Conservation (phyloP, 2,797 vertebrate genomes). For the Tangara arthus region DNA sequence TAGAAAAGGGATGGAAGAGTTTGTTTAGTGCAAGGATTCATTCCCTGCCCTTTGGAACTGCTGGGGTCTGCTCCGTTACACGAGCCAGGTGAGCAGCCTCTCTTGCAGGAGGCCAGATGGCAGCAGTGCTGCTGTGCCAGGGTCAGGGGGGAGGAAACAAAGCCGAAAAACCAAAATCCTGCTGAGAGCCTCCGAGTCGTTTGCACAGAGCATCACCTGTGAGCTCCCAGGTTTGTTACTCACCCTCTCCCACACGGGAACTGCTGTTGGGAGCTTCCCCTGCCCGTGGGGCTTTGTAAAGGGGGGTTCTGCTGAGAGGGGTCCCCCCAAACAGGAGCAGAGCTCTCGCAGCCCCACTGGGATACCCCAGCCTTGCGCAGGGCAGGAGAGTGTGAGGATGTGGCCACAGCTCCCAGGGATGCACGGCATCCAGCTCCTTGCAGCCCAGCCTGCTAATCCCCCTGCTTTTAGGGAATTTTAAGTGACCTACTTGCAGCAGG, state of each 20-base stretch:
- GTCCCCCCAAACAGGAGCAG: neutral
- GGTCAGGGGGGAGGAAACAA: neutral
- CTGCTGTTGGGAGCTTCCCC: neutral
- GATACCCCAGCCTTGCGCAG: neutral
- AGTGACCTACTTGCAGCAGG: slow-evolving; percentile 62
- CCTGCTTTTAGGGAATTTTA: slow-evolving; percentile 44
- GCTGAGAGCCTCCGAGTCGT: rapidly evolving
- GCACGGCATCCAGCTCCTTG: neutral
- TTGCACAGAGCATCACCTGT: neutral
- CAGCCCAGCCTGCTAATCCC: neutral
- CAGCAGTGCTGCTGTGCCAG: neutral
- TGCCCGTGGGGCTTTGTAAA: neutral
- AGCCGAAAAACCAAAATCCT: neutral
- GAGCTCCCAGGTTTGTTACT: neutral
- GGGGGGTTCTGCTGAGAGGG: neutral
- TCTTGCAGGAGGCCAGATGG: neutral
- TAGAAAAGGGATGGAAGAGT: rapidly evolving
- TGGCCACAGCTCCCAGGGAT: rapidly evolving
- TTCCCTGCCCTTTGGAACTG: neutral
- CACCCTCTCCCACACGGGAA: rapidly evolving
- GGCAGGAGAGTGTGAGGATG: rapidly evolving
- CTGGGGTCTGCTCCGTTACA: neutral
- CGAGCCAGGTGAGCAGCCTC: neutral
- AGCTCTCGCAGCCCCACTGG: neutral
- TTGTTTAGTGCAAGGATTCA: neutral